Conservation (phyloP, 2,797 vertebrate genomes). For the Erpetoichthys calabaricus region DNA sequence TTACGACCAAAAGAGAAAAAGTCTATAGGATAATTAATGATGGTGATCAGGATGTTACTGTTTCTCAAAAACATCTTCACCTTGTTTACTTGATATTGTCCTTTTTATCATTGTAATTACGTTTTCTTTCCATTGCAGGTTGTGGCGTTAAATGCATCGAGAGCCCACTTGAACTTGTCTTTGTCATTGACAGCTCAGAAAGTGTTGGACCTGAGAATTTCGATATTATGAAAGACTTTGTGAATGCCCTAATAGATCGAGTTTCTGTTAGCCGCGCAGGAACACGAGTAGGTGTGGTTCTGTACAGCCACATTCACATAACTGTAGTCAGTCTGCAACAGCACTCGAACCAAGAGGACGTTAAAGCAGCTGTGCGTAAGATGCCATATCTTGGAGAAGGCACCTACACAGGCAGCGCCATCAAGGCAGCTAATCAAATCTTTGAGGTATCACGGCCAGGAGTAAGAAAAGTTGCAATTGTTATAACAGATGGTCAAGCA, state of each 20-base stretch:
- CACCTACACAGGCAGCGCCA: constrained; percentile 62
- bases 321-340: constrained; percentile 53
- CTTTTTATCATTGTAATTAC: constrained; percentile 5
- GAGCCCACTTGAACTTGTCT: constrained; percentile 64
- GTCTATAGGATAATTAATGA: not conserved
- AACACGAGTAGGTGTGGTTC: constrained; percentile 54
- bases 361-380: constrained; percentile 47
- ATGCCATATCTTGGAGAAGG: constrained; percentile 74
- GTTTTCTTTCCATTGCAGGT: constrained; percentile 35
- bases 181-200: constrained; percentile 78
- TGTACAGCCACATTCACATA: constrained; percentile 58
- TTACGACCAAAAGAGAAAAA: not conserved
- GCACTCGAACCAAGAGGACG: constrained; percentile 32
- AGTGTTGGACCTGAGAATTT: constrained; percentile 72
- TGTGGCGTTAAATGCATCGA: constrained; percentile 61
- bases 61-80: constrained; percentile 7
- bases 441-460: constrained; percentile 43
- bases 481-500: constrained; percentile 61
- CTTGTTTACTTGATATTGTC: no score
- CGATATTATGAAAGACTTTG: constrained; percentile 62
- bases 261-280: constrained; percentile 34
- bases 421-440: constrained; percentile 43
- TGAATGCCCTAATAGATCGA: constrained; percentile 53
- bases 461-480: constrained; percentile 55
- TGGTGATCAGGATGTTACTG: not conserved